Percentiles rank a stretch among this genome's conserved stretches.
These are phyloP conservation scores for Lasioglossum oenotherae DNA, from an alignment of 2,888 invertebrate species.

Conservation along the genomic window DNA sequence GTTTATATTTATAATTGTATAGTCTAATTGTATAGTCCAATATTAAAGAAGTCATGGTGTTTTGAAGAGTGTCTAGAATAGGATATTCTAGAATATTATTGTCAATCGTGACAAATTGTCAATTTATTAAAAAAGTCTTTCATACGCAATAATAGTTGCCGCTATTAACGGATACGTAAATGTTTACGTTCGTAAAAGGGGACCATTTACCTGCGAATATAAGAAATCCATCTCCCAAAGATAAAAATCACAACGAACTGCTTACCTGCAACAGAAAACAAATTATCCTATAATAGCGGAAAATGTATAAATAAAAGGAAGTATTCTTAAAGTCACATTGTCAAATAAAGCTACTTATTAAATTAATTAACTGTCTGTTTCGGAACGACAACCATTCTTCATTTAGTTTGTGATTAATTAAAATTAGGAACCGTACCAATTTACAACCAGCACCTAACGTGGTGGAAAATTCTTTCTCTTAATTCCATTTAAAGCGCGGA, in stretches of 20 bases:
- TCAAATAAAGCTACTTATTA: neutral
- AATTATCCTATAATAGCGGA: neutral
- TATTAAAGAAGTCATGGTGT: no score
- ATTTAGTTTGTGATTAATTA: neutral
- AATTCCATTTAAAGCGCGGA: neutral
- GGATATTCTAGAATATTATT: no score
- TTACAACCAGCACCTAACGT: rapidly evolving
- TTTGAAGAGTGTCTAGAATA: no score
- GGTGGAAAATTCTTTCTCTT: neutral
- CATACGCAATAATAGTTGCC: neutral
- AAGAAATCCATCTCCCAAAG: neutral
- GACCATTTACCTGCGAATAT: neutral
- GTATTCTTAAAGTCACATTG: no score
- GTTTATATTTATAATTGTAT: no score
- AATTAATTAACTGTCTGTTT: neutral
- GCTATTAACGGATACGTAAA: neutral
- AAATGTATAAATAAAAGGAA: neutral
- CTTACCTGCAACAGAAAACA: slow-evolving; percentile 5
- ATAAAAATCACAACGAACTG: neutral
- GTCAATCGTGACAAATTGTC: no score
- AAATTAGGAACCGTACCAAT: neutral
- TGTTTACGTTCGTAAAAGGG: neutral
- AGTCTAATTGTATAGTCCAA: no score
- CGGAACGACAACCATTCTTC: neutral
- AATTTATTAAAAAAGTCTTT: neutral